A percentile compares a stretch with the other conserved stretches of the same genome.
Conservation (phyloP, 2,113 vertebrate species). For the Dasyprocta punctata region DNA sequence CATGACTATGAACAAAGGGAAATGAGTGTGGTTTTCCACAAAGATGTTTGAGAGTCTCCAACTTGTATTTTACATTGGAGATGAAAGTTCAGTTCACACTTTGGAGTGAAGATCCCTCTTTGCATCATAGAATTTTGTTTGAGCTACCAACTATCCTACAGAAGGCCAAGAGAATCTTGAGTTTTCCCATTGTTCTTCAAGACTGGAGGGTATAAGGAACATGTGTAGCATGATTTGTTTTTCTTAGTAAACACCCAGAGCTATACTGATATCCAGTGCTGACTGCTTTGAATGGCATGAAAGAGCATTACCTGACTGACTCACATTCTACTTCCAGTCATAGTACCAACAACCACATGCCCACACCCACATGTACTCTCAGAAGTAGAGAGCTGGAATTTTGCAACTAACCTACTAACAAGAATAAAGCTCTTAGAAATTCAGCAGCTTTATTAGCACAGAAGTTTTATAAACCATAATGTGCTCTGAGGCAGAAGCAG, state of each 20-base stretch:
- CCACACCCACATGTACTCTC: constrained; percentile 33
- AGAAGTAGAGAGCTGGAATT: constrained; percentile 52
- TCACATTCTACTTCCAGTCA: constrained; percentile 24
- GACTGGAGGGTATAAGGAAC: not conserved
- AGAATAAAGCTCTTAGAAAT: not conserved
- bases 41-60: constrained; percentile 20
- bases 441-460: constrained; percentile 50
- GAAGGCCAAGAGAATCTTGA: not conserved
- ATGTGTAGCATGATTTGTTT: not conserved
- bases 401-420: not conserved
- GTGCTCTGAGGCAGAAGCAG: not conserved
- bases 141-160: not conserved
- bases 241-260: not conserved
- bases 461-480: not conserved
- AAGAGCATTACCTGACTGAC: not conserved
- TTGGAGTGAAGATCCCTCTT: not conserved
- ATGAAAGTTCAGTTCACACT: not conserved
- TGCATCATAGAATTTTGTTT: not conserved
- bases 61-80: not conserved
- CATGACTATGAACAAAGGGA: not conserved
- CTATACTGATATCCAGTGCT: not conserved
- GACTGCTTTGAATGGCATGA: not conserved
- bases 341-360: not conserved
- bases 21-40: not conserved
- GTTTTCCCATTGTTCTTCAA: not conserved